phyloP scores from a whole-genome alignment of 1,140 invertebrate species.

The Notospermus geniculatus region DNA sequence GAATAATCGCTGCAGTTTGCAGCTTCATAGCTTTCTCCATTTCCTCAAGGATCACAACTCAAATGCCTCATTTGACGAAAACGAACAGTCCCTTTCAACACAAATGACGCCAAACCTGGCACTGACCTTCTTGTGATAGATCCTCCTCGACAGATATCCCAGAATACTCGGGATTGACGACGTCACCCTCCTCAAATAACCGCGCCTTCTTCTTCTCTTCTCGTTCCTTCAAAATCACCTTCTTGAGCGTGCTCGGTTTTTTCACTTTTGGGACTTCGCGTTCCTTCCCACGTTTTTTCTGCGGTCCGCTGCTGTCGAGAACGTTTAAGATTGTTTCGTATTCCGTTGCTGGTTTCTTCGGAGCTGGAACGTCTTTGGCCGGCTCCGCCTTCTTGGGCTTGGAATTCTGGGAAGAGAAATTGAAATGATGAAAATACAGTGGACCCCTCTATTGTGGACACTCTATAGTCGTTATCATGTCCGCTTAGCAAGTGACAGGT shows the following conservation, averaged over 20 bases:
- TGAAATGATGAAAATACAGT: background rate
- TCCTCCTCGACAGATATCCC: background rate
- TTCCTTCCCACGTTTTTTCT: conserved; percentile 51
- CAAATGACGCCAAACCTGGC: background rate
- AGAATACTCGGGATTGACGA: background rate
- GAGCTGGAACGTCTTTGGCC: background rate
- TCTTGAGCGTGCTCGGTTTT: conserved; percentile 53
- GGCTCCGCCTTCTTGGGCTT: background rate
- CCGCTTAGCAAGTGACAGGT: too few relatives aligned
- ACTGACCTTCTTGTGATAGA: too few relatives aligned
- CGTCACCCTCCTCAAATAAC: conserved; percentile 15
- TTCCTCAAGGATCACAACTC: too few relatives aligned
- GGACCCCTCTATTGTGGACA: too few relatives aligned
- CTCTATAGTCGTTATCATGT: too few relatives aligned
- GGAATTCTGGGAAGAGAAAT: background rate
- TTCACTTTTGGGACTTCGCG: conserved; percentile 51
- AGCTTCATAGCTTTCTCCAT: too few relatives aligned
- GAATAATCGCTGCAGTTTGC: too few relatives aligned
- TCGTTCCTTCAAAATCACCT: conserved; percentile 54
- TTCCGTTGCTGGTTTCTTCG: too few relatives aligned
- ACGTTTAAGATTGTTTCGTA: conserved; percentile 26
- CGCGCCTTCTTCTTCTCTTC: conserved; percentile 48
- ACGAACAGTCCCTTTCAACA: too few relatives aligned
- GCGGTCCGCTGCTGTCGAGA: conserved; percentile 43
- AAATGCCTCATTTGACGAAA: too few relatives aligned